phyloP scores from a whole-genome alignment of 2,113 vertebrate species.

The Tenrec ecaudatus region DNA sequence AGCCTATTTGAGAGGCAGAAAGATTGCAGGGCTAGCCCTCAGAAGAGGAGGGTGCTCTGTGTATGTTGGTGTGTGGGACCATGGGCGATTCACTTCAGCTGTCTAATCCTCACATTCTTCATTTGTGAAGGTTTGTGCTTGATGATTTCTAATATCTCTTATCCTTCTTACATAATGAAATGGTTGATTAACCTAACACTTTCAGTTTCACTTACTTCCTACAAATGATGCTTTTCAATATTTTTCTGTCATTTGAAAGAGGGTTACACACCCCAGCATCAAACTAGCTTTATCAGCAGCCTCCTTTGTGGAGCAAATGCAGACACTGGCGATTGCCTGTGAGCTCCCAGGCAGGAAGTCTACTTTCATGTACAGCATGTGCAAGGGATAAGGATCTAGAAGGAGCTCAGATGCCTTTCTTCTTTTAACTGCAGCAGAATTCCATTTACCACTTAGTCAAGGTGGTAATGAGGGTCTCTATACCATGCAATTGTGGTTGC shows the following conservation, averaged over 20 bases:
- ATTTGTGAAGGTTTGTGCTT: conserved; percentile 3
- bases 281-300: conserved; percentile 4
- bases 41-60: neutral
- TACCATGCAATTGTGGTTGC: conserved; percentile 61
- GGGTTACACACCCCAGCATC: neutral
- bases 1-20: conserved; percentile 27
- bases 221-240: neutral
- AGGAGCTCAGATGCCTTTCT: conserved; percentile 57
- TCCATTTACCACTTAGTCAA: conserved; percentile 75
- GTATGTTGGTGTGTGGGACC: neutral
- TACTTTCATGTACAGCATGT: conserved; percentile 57
- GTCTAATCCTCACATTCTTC: neutral
- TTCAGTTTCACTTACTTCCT: conserved; percentile 41
- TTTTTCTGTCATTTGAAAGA: conserved; percentile 43
- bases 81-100: neutral
- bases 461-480: conserved; percentile 75
- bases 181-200: neutral
- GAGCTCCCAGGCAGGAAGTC: conserved; percentile 37
- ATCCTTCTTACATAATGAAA: neutral
- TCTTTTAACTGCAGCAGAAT: conserved; percentile 54
- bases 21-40: neutral
- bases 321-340: conserved; percentile 51
- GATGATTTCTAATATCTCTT: conserved; percentile 33
- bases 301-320: conserved; percentile 61
- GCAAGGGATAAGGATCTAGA: conserved; percentile 65